phyloP scores from a whole-genome alignment of 2,888 invertebrate genomes.

The Cheiracanthium punctorium region DNA sequence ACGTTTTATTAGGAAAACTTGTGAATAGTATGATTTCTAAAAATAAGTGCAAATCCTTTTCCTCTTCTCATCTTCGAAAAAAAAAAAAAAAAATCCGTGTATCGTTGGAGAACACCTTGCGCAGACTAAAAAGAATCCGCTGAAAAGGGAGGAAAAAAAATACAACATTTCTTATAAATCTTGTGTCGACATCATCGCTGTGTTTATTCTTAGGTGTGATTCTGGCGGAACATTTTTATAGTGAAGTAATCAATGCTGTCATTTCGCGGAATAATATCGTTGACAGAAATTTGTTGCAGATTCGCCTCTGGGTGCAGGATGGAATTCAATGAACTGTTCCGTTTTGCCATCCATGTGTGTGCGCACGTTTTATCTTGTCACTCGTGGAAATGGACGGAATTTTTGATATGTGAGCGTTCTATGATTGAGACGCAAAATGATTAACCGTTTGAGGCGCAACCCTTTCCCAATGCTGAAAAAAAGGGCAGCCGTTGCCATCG shows the following conservation, averaged over 20 bases:
- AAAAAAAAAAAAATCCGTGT: background rate
- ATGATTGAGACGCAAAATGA: too few relatives aligned
- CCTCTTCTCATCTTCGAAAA: background rate
- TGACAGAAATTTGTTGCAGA: background rate
- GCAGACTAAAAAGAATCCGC: background rate
- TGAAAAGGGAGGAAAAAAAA: background rate
- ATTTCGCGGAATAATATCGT: background rate
- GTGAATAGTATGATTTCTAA: background rate
- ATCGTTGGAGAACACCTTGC: background rate
- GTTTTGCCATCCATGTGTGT: too few relatives aligned
- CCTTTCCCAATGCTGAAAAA: too few relatives aligned
- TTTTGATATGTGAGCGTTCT: too few relatives aligned
- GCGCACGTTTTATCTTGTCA: too few relatives aligned
- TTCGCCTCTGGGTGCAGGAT: background rate
- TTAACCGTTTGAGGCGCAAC: too few relatives aligned
- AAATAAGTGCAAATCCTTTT: background rate
- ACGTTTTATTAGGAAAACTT: too few relatives aligned
- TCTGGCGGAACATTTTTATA: background rate
- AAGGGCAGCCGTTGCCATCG: too few relatives aligned
- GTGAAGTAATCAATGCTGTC: background rate
- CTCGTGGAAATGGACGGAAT: too few relatives aligned
- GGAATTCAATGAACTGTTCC: too few relatives aligned
- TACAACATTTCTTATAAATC: background rate
- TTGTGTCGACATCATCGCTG: background rate
- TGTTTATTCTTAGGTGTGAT: background rate